Percentiles rank a stretch among this genome's conserved stretches.
Conservation (phyloP, 2,888 invertebrate genomes). For the Drosophila recens region DNA sequence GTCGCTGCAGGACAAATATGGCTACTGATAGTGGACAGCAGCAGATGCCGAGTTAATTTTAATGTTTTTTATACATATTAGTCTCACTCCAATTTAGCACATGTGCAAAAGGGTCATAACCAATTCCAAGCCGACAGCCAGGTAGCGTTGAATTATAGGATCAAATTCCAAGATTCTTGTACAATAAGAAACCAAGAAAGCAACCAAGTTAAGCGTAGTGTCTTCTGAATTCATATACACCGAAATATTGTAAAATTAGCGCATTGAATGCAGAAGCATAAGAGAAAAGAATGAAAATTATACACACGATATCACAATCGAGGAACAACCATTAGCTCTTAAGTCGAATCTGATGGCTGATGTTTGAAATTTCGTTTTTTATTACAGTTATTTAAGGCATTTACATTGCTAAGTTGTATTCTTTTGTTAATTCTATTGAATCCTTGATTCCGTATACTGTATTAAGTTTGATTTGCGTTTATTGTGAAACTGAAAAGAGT, state of each 20-base stretch:
- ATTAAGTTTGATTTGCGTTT: conserved; percentile 21
- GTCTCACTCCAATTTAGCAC: conserved; percentile 57
- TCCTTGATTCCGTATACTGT: conserved; percentile 19
- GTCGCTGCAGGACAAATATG: conserved; percentile 93
- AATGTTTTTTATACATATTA: conserved; percentile 56
- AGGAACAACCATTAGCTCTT: conserved; percentile 58
- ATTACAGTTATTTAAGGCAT: conserved; percentile 34
- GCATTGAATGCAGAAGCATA: conserved; percentile 49
- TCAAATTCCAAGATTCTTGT: conserved; percentile 41
- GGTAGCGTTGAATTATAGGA: conserved; percentile 35
- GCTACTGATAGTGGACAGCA: conserved; percentile 86
- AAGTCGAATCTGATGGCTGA: conserved; percentile 43
- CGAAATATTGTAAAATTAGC: conserved; percentile 36
- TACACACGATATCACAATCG: conserved; percentile 45
- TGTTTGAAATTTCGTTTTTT: conserved; percentile 29
- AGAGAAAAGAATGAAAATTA: conserved; percentile 22
- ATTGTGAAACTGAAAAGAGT: conserved; percentile 17
- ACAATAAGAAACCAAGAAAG: conserved; percentile 34
- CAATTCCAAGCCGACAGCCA: conserved; percentile 56
- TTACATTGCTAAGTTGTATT: conserved; percentile 35
- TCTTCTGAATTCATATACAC: conserved; percentile 58
- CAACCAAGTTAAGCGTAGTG: conserved; percentile 61
- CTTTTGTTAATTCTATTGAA: conserved; percentile 29
- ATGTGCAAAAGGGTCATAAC: conserved; percentile 59
- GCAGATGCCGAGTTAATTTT: conserved; percentile 41